Evolutionary conservation across 2,888 invertebrate genomes (phyloP), one percentile per base, ranked within the genome.

Genomic region (Cyclophora albipunctata): DNA sequence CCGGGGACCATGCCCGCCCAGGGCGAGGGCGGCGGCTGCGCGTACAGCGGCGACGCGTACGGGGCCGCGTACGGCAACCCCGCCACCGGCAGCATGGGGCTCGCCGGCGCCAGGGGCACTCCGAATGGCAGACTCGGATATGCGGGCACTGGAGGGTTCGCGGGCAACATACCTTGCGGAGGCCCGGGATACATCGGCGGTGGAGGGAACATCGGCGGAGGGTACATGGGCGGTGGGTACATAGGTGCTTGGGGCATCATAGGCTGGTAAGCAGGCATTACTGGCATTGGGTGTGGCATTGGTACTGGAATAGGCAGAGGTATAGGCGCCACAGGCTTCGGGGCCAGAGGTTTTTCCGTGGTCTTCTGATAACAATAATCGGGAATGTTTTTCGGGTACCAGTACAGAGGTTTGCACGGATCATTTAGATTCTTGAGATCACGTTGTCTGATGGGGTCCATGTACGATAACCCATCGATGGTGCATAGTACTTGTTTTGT

Each of bases 331-430:
- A 40, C n/a, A 1, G 51, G 40, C 4, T 37, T 4, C 37, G 46
- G 46, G 4, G 47, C 51, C 0, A 53, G 50, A 0, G 55, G 50
- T 34, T 52, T 49, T 3, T 45, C 40, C 5, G 48, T 51, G 3
- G 46, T 49, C 37, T 53, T 64, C 4, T 48, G 51, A 46, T 64
- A 56, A 42, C 77, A 76, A 45, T 61, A 64, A 3, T 67, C 69
- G 3, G 77, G 75, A 44, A 77, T 58, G 0, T 57, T 4, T 37
- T 49, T 63, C 0, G 75, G 75, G 51, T 81, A 86, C 86, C 86
- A 87, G 51, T 80, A 87, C 0, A 81, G 60, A 1, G 83, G 79
- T 43, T 84, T 78, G 57, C 86, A 86, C 2, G 78, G 77, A 54
- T 85, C 68, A 20, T 70, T 69, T 20, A 20, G 1, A 20, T 50